Base-by-base conservation (phyloP, 2,113 vertebrate genomes). In the Bagarius yarrelli region DNA sequence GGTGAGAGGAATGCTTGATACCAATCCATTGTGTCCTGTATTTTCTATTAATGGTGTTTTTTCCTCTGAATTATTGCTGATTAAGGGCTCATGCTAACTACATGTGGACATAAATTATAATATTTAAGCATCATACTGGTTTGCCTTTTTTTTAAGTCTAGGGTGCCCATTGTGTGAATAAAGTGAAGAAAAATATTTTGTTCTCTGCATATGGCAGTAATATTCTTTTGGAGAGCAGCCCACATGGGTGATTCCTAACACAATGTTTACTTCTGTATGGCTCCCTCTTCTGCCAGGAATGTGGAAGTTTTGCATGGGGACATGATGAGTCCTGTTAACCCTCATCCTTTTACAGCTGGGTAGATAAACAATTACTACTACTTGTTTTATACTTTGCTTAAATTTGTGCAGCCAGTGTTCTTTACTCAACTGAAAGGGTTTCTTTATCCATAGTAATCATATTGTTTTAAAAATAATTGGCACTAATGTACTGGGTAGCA, bases 231-330 rank as follows among this genome's bases (percentile, higher is more conserved):
- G 82, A 86, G 74, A 72, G 57, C 59, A 80, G 71, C 86, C 85
- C 80, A 67, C 81, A 88, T 86, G 76, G 74, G 89, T 87, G 90
- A 89, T 87, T 88, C 90, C 88, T 89, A 84, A 66, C 34, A 75
- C 78, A 73, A n/a, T 76, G 25, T 81, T 53, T 82, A 76, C 80
- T 86, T 83, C n/a, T 70, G 61, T 78, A 77, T 76, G 84, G 87
- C 84, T 86, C 40, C 88, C 85, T 85, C 88, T 76, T 72, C 85
- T 23, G 88, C 86, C 78, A 86, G 90, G 86, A 90, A 90, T 90
- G 63, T 67, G 53, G 36, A 80, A 71, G 40, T 36, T 52, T 57
- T 32, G 60, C 60, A 59, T 25, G 55, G 64, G 76, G 74, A 66
- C 60, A 66, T 6, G 47, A 12, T 55, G 16, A 36, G 32, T 59